Base-by-base conservation (phyloP, 1,140 invertebrate species). In the Fopius arisanus region DNA sequence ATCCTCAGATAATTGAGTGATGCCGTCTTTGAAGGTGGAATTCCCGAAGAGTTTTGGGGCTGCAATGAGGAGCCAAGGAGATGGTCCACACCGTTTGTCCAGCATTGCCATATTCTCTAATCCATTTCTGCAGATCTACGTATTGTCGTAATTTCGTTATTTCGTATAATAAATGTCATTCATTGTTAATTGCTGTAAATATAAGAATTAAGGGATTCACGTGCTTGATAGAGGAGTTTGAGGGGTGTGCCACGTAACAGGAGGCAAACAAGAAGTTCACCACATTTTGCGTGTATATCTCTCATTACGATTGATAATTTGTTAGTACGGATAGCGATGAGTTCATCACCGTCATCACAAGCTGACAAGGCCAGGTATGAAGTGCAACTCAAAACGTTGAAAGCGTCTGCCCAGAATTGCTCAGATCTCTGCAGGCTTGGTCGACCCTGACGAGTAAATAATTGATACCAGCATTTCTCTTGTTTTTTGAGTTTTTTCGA, bases 211-310 rank as follows among this genome's bases (percentile, higher is more conserved):
- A 70, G 40, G 40, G 37, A 26, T 69, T 29, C 5, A 59, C 23
- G 72, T 83, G 94, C 93, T 90, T 95, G 94, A 81, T 93, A 91
- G 16, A 95, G 84, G 67, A 90, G 90, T 71, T 92, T 91, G 14
- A 95, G 81, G 0, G 94, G 92, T 3, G 92, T 90, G 0, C 93
- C 94, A 73, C 94, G 89, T 4, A 94, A 88, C 0, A 94, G 82
- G 0, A 95, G 87, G 74, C 92, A 94, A 70, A 91, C 89, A 59
- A 94, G 91, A 5, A 95, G 82, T 77, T 94, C 91, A 75, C 92
- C 90, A 81, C 94, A 95, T 81, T 96, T 96, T 1, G 93, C 89
- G 78, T 96, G 94, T 6, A 96, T 91, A 72, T 95, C 93, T 48
- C 92, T 85, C 0, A 94, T 89, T 19, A 92, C 91, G 70, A 92